Evolutionary conservation across 2,888 invertebrate genomes (phyloP).

Genomic region (Sclerodermus sp.): DNA sequence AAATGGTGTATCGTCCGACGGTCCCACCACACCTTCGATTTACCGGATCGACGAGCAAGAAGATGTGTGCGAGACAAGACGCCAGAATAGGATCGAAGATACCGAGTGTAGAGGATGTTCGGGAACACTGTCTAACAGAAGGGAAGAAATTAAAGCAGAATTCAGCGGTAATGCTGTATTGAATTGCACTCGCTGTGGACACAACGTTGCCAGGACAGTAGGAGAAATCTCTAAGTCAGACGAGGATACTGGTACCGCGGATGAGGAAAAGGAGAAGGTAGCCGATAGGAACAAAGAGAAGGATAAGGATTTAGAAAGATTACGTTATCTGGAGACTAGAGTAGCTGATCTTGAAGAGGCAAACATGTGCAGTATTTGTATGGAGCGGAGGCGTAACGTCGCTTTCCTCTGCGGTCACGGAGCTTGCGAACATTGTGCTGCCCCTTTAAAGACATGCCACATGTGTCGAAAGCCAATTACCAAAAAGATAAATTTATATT

Average conservation of each 20-base stretch:
- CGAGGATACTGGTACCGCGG: slow-evolving; percentile 6
- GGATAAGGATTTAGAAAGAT: slow-evolving; percentile 48
- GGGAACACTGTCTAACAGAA: slow-evolving; percentile 15
- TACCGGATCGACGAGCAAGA: neutral
- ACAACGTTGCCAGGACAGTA: slow-evolving; percentile 18
- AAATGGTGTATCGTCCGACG: slow-evolving; percentile 7
- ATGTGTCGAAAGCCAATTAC: slow-evolving; percentile 81
- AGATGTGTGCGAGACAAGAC: slow-evolving; percentile 15
- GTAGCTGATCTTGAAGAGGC: slow-evolving; percentile 86
- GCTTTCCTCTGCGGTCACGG: slow-evolving; percentile 89
- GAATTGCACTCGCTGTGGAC: slow-evolving; percentile 29
- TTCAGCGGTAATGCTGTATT: slow-evolving; percentile 31
- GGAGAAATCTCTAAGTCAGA: neutral
- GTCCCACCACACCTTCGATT: slow-evolving; percentile 2
- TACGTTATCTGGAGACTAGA: slow-evolving; percentile 71
- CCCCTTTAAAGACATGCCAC: slow-evolving; percentile 80
- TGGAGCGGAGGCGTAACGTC: slow-evolving; percentile 80
- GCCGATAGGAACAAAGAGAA: slow-evolving; percentile 40
- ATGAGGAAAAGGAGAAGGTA: slow-evolving; percentile 31
- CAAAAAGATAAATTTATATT: slow-evolving; percentile 70
- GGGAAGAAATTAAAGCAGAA: slow-evolving; percentile 28
- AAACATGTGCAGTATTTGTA: slow-evolving; percentile 83
- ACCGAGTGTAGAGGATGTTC: slow-evolving; percentile 33
- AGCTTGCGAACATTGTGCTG: slow-evolving; percentile 80
- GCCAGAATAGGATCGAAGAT: slow-evolving; percentile 19